Evolutionary conservation across 2,888 invertebrate genomes (phyloP).

Genomic region (Coremacera marginata): DNA sequence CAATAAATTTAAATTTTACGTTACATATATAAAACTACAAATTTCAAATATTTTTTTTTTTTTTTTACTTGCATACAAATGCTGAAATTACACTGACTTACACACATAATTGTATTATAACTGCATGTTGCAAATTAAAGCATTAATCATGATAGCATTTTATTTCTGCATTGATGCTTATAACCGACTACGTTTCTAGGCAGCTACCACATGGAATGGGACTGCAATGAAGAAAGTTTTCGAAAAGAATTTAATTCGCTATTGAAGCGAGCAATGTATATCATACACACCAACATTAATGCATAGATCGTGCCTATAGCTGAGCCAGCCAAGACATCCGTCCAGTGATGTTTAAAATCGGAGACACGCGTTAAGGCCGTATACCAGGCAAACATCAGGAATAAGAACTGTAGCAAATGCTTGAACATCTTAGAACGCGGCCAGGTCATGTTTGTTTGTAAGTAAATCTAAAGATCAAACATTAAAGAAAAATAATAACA

Average conservation of each 20-base stretch:
- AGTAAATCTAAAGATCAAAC: slow-evolving; percentile 89
- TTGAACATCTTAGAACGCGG: slow-evolving; percentile 82
- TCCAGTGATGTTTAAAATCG: slow-evolving; percentile 98
- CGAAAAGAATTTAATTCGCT: neutral
- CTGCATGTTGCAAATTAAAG: neutral
- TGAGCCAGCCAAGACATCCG: slow-evolving; percentile 91
- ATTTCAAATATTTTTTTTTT: neutral
- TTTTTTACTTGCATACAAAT: neutral
- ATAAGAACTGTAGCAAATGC: slow-evolving; percentile 85
- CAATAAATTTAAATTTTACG: neutral
- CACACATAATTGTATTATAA: neutral
- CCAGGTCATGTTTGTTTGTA: slow-evolving; percentile 89
- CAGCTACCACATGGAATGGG: neutral
- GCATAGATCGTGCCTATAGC: slow-evolving; percentile 77
- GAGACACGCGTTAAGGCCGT: slow-evolving; percentile 90
- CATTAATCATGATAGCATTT: neutral
- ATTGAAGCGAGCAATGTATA: neutral
- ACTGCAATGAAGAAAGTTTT: neutral
- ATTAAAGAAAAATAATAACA: slow-evolving; percentile 40
- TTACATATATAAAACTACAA: neutral
- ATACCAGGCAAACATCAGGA: slow-evolving; percentile 84
- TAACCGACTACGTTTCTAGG: neutral
- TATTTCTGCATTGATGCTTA: too few relatives aligned
- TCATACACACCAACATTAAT: slow-evolving; percentile 73
- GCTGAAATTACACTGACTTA: neutral